phyloP scores from a whole-genome alignment of 2,888 invertebrate species.

The Drosophila hawaiiensis region DNA sequence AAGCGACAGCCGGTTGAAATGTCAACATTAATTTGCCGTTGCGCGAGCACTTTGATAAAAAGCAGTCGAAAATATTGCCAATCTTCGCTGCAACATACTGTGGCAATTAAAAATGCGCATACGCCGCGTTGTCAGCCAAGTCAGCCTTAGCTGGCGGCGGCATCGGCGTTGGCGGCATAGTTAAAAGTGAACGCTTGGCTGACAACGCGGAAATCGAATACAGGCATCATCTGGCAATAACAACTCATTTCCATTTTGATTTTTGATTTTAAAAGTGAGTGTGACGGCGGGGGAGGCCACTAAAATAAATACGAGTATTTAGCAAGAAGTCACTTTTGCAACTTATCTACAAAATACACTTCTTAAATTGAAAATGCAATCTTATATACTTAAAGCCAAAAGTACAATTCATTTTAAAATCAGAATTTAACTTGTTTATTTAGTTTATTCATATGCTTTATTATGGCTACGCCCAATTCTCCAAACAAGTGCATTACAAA shows the following conservation, averaged over 20 bases:
- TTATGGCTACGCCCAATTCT: not conserved
- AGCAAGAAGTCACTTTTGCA: not conserved
- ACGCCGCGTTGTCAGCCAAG: constrained; percentile 66
- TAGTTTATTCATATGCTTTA: not conserved
- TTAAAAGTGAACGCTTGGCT: constrained; percentile 63
- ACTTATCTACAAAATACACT: not conserved
- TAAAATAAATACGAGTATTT: constrained; percentile 12
- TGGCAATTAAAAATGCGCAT: constrained; percentile 80
- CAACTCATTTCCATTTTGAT: constrained; percentile 59
- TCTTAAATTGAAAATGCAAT: not conserved
- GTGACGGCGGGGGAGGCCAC: constrained; percentile 17
- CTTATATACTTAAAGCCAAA: not conserved
- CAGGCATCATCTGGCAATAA: constrained; percentile 61
- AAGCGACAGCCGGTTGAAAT: constrained; percentile 66
- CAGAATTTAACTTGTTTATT: not conserved
- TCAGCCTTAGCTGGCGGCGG: constrained; percentile 28
- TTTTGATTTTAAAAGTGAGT: constrained; percentile 14
- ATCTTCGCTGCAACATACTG: constrained; percentile 75
- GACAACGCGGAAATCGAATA: constrained; percentile 69
- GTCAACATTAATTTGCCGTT: constrained; percentile 76
- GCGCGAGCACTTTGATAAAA: constrained; percentile 59
- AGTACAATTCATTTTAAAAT: not conserved
- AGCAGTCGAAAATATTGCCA: constrained; percentile 63
- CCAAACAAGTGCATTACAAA: constrained; percentile 7
- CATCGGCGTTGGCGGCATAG: constrained; percentile 51